Evolutionary conservation across 1,140 invertebrate genomes (phyloP).

Genomic region (Trachymyrmex septentrionalis): DNA sequence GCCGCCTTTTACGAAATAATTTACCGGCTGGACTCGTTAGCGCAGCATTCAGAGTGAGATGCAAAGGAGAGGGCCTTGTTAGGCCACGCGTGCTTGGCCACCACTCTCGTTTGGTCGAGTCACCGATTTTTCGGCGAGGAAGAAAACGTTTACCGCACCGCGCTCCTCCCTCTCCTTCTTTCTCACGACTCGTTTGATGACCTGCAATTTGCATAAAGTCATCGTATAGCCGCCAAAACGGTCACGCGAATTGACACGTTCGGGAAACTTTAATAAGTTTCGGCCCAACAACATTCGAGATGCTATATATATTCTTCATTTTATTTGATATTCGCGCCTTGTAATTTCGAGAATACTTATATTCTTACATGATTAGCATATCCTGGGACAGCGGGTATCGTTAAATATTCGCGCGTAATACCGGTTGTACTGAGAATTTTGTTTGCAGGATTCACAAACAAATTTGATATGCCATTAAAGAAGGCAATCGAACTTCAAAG

Average conservation of each 20-base stretch:
- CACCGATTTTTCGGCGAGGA: conserved; percentile 58
- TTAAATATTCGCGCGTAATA: conserved; percentile 43
- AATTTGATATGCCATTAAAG: conserved; percentile 17
- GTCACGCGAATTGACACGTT: conserved; percentile 66
- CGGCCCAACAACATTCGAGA: background rate
- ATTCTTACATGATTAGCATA: conserved; percentile 16
- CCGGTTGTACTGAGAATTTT: background rate
- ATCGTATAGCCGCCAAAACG: background rate
- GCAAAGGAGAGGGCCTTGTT: conserved; percentile 68
- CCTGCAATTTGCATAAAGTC: conserved; percentile 68
- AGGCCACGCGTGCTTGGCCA: conserved; percentile 55
- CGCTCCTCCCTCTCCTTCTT: background rate
- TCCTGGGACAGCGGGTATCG: background rate
- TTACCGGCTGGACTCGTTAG: conserved; percentile 76
- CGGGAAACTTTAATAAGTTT: conserved; percentile 62
- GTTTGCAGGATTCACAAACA: conserved; percentile 2
- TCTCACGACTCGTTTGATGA: conserved; percentile 57
- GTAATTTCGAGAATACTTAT: conserved; percentile 17
- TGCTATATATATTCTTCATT: background rate
- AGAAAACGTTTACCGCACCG: background rate
- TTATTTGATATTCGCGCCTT: conserved; percentile 46
- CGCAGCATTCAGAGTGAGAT: conserved; percentile 70
- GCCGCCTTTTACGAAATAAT: conserved; percentile 76
- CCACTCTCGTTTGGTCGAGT: background rate
- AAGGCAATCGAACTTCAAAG: background rate